phyloP scores from a whole-genome alignment of 1,140 invertebrate species.

The Aleiodes sp. region DNA sequence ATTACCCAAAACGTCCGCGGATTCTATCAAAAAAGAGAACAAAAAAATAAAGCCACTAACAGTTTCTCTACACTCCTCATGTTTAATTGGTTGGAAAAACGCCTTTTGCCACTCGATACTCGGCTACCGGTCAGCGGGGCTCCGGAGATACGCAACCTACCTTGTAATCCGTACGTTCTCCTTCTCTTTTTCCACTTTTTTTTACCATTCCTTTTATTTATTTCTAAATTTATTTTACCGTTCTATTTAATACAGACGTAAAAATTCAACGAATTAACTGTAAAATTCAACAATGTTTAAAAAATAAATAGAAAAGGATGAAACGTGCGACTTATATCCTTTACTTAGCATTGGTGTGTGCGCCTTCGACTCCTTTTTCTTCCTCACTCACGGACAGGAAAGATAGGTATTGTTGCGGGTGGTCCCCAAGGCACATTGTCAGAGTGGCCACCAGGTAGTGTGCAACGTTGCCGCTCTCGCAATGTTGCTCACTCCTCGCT shows the following conservation, averaged over 20 bases:
- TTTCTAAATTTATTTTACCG: not conserved
- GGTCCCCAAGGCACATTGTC: conserved; percentile 63
- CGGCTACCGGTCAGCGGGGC: conserved; percentile 53
- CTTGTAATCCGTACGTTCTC: conserved; percentile 34
- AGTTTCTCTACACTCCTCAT: conserved; percentile 30
- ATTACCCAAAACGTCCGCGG: not conserved
- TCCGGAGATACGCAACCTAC: conserved; percentile 15
- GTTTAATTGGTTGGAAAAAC: conserved; percentile 65
- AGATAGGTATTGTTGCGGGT: conserved; percentile 65
- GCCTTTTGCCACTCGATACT: conserved; percentile 57
- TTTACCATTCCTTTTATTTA: not conserved
- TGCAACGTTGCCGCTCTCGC: conserved; percentile 62
- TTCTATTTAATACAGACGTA: too few relatives aligned
- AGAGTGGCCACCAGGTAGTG: conserved; percentile 63
- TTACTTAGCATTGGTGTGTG: conserved; percentile 30
- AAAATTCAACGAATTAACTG: not conserved
- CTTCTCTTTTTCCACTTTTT: conserved; percentile 18
- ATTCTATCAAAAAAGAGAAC: not conserved
- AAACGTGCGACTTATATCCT: not conserved
- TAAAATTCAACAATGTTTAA: not conserved
- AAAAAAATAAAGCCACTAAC: not conserved
- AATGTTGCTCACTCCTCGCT: conserved; percentile 63
- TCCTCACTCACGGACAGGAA: conserved; percentile 51
- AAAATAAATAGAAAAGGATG: not conserved
- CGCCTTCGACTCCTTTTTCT: conserved; percentile 45